A percentile compares a stretch with the other conserved stretches of the same genome.
phyloP scores from a whole-genome alignment of 2,888 invertebrate genomes.

The Abrostola tripartita region DNA sequence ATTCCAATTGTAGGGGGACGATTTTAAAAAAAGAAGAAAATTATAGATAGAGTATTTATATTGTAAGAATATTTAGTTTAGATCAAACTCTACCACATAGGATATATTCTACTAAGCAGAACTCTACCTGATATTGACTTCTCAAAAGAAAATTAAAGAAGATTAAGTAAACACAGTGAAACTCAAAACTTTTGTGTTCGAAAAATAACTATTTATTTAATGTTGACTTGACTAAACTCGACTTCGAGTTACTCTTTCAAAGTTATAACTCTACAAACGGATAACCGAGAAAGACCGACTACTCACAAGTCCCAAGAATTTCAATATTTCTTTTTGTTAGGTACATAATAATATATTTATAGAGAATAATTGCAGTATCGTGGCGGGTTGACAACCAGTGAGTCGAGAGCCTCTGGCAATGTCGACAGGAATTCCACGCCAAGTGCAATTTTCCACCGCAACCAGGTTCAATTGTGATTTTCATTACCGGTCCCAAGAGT shows the following conservation, averaged over 20 bases:
- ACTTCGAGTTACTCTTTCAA: neutral
- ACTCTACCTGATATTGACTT: too few species aligned
- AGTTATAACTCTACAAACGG: neutral
- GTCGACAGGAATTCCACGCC: conserved; percentile 73
- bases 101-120: too few species aligned
- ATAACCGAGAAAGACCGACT: neutral
- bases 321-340: conserved; percentile 26
- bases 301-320: conserved; percentile 10
- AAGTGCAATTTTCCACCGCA: conserved; percentile 81
- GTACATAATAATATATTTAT: conserved; percentile 28
- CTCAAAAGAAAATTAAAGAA: too few species aligned
- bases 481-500: conserved; percentile 84
- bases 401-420: conserved; percentile 67
- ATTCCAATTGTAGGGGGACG: too few species aligned
- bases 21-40: too few species aligned
- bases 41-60: too few species aligned
- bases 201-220: too few species aligned
- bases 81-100: too few species aligned
- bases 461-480: conserved; percentile 85
- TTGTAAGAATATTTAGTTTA: too few species aligned
- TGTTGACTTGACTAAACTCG: neutral
- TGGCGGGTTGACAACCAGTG: conserved; percentile 63
- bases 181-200: too few species aligned
- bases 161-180: too few species aligned
- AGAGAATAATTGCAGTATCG: conserved; percentile 58